Evolutionary conservation across 2,888 invertebrate species (phyloP), one percentile per base, ranked within the genome.

Genomic region (Andrena camellia): DNA sequence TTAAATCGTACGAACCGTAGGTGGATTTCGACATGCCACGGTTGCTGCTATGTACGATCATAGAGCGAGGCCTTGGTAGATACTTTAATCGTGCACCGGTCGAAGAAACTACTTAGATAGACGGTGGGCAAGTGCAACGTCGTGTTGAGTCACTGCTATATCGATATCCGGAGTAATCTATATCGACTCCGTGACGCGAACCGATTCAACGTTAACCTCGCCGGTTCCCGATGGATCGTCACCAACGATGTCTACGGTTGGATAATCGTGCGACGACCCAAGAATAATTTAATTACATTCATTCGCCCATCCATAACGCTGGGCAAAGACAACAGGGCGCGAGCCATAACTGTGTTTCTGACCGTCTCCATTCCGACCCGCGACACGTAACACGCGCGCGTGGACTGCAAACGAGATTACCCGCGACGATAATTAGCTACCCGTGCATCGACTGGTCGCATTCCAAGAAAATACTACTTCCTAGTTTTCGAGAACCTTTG

Each of bases 261-360:
- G 35, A 63, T 81, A 69, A 74, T 74, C 81, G 74, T 74, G 13
- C 81, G 69, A 74, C 74, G 81, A 81, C 74, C 81, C 59, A 57
- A 33, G 74, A 78, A 81, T 81, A 81, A 81, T 64, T 81, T 69
- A 69, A 81, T 81, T 74, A 81, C 69, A 35, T 67, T 71, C 59
- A 54, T 81, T 76, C 63, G 52, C 33, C 54, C 66, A 66, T 60
- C 81, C 59, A 69, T 74, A 74, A 54, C 31, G 29, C 29, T 68
- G 29, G 20, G 62, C 4, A 67, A 17, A 52, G 8, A 48, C 66
- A 29, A 62, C 60, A 68, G n/a, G n/a, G n/a, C 23, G 20, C 70
- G 10, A 31, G 26, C 63, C 67, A 63, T 70, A 76, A 81, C 76
- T 67, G 76, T 71, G 57, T 63, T 67, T 62, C 66, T 48, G 26